These are phyloP conservation scores for Montipora efflorescens DNA, from an alignment of 64 coral and sea anemone species.

Conservation along the genomic window DNA sequence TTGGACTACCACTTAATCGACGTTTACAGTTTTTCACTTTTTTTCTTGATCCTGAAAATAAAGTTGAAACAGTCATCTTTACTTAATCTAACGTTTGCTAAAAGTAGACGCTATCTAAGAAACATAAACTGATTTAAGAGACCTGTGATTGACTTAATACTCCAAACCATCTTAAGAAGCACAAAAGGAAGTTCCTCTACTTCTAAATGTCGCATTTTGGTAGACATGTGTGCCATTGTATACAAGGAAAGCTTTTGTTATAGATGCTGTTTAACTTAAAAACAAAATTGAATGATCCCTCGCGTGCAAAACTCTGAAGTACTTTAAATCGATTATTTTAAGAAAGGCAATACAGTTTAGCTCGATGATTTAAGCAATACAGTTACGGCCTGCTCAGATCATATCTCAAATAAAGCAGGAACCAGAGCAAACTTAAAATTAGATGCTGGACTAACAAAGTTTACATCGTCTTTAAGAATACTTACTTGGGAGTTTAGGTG, in stretches of 20 bases:
- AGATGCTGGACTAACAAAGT: no score
- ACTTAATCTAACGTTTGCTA: no score
- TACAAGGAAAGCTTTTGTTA: no score
- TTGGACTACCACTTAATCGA: conserved; percentile 88
- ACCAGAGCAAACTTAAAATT: neutral
- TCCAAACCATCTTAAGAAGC: no score
- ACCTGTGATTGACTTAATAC: no score
- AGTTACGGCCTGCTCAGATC: neutral
- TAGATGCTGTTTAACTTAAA: neutral
- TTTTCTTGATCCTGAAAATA: conserved; percentile 10
- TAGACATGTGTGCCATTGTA: no score
- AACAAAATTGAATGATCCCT: neutral
- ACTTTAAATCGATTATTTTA: neutral
- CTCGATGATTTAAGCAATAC: no score
- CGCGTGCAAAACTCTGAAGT: neutral
- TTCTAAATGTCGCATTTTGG: no score
- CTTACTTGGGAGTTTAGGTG: conserved; percentile 97
- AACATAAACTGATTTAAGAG: neutral
- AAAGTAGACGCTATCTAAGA: neutral
- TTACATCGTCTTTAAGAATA: neutral
- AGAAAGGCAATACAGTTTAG: neutral
- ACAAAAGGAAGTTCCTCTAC: no score
- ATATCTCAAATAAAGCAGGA: neutral
- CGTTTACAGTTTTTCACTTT: conserved; percentile 69
- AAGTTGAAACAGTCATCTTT: neutral